Evolutionary conservation across 1,140 invertebrate genomes (phyloP).

Genomic region (Plutomurus gul): DNA sequence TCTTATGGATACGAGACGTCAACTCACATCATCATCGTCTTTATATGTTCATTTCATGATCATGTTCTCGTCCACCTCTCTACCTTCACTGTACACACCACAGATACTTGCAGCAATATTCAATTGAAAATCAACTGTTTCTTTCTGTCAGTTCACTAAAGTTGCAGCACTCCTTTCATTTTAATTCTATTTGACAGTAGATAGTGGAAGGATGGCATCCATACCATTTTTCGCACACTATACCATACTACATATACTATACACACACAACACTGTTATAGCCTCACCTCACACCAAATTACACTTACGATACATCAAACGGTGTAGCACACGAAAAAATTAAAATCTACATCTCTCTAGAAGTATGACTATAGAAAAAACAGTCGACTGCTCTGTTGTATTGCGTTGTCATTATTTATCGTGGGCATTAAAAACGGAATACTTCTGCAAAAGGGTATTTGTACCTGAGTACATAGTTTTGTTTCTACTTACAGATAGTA

Average conservation of each 20-base stretch:
- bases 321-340: background rate
- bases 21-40: slow-evolving; percentile 18
- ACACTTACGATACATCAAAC: background rate
- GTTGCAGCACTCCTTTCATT: background rate
- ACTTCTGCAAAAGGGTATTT: too few relatives aligned
- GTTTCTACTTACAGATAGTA: too few relatives aligned
- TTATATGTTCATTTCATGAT: background rate
- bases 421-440: too few relatives aligned
- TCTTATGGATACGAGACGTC: background rate
- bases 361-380: too few relatives aligned
- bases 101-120: background rate
- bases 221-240: background rate
- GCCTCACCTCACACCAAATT: too few relatives aligned
- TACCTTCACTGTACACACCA: background rate
- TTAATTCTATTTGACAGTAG: slow-evolving; percentile 7
- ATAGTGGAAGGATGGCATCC: background rate
- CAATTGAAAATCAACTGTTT: slow-evolving; percentile 10
- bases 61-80: slow-evolving; percentile 6
- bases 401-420: too few relatives aligned
- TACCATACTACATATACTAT: background rate
- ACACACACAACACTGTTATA: too few relatives aligned
- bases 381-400: too few relatives aligned
- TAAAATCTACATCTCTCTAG: too few relatives aligned
- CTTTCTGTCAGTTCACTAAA: background rate
- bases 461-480: too few relatives aligned